Conservation (phyloP, 2,888 invertebrate genomes). For the Aporophyla nigra region DNA sequence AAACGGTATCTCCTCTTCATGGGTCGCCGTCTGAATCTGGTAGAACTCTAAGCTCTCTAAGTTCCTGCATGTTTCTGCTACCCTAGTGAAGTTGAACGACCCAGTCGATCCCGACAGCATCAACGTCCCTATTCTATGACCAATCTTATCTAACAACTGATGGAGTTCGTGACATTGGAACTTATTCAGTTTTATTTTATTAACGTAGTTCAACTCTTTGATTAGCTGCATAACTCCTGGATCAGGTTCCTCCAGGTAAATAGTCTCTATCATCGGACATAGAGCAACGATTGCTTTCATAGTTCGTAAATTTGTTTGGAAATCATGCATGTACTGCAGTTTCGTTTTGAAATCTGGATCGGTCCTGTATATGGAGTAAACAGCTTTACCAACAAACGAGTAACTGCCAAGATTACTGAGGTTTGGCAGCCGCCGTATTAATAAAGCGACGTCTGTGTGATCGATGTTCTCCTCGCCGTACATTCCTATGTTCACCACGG, state of each 20-base stretch:
- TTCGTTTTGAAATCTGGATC: slow-evolving; percentile 91
- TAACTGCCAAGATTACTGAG: slow-evolving; percentile 92
- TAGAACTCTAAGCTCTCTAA: slow-evolving; percentile 92
- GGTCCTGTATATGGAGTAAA: slow-evolving; percentile 90
- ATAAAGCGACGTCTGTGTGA: slow-evolving; percentile 92
- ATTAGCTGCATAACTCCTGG: slow-evolving; percentile 88
- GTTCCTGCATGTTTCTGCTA: slow-evolving; percentile 91
- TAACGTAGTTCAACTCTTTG: slow-evolving; percentile 87
- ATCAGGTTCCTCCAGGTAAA: slow-evolving; percentile 92
- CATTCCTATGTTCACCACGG: slow-evolving; percentile 93
- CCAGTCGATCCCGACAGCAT: slow-evolving; percentile 91
- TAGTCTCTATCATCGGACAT: slow-evolving; percentile 92
- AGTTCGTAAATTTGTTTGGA: slow-evolving; percentile 91
- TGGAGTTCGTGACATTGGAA: slow-evolving; percentile 92
- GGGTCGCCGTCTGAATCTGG: slow-evolving; percentile 92
- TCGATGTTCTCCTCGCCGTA: slow-evolving; percentile 93
- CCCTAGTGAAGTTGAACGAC: slow-evolving; percentile 91
- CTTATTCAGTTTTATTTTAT: slow-evolving; percentile 92
- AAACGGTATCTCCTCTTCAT: slow-evolving; percentile 90
- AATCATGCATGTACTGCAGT: slow-evolving; percentile 93
- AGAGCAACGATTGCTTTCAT: slow-evolving; percentile 91
- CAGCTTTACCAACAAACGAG: slow-evolving; percentile 92
- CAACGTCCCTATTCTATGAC: slow-evolving; percentile 89
- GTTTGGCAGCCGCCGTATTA: slow-evolving; percentile 92
- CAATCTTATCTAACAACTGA: slow-evolving; percentile 90